Percentiles rank a stretch among this genome's conserved stretches.
Evolutionary conservation across 2,888 invertebrate species (phyloP).

Genomic region (Seladonia tumulorum): DNA sequence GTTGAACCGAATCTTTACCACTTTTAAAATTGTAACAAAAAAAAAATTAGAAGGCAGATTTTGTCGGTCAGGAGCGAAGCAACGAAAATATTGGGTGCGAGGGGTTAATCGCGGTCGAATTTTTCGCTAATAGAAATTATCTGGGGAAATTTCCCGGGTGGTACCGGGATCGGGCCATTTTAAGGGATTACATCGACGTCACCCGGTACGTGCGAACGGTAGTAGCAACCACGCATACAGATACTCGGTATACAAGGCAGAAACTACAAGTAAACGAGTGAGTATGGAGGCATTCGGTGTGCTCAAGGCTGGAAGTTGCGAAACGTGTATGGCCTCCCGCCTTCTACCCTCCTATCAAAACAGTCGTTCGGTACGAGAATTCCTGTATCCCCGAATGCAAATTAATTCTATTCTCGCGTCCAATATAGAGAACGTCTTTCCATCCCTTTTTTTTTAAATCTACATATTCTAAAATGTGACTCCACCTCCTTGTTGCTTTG

Average conservation of each 20-base stretch:
- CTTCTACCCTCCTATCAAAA: constrained; percentile 40
- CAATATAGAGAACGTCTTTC: constrained; percentile 23
- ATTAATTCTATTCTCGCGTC: constrained; percentile 28
- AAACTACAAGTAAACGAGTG: constrained; percentile 39
- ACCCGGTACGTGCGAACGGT: constrained; percentile 42
- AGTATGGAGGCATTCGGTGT: constrained; percentile 47
- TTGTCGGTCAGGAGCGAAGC: neutral
- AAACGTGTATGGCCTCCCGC: constrained; percentile 38
- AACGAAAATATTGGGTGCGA: neutral
- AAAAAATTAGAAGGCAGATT: neutral
- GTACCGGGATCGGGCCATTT: neutral
- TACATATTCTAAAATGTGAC: neutral
- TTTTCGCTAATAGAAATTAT: constrained; percentile 34
- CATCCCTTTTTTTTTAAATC: neutral
- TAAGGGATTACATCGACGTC: constrained; percentile 22
- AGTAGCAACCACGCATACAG: constrained; percentile 31
- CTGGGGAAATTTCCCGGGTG: constrained; percentile 3
- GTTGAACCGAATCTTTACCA: neutral
- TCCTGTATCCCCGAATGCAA: constrained; percentile 14
- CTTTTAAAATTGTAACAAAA: neutral
- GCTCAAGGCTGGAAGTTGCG: constrained; percentile 31
- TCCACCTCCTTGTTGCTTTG: neutral
- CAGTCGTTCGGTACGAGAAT: constrained; percentile 47
- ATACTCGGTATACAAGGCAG: constrained; percentile 40
- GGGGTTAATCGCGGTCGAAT: neutral